phyloP scores from a whole-genome alignment of 2,113 vertebrate genomes.

The Equus quagga region DNA sequence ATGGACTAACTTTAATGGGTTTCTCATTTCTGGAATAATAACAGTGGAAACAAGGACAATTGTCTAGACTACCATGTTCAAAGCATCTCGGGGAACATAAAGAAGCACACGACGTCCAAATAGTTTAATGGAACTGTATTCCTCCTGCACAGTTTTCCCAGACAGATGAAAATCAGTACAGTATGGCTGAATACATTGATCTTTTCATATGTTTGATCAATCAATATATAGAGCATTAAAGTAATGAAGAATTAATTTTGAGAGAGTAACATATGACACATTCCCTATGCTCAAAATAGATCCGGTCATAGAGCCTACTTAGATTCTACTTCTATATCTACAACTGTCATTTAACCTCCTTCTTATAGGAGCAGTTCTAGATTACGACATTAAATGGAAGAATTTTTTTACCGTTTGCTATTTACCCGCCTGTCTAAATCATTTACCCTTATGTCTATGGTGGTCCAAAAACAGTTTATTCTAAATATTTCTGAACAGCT shows the following conservation, averaged over 20 bases:
- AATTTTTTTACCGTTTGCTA: not conserved
- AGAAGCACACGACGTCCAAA: not conserved
- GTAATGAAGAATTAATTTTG: not conserved
- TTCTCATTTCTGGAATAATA: not conserved
- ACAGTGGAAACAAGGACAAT: not conserved
- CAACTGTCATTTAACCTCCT: not conserved
- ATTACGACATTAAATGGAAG: not conserved
- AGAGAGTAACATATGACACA: not conserved
- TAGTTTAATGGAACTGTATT: not conserved
- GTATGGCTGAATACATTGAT: not conserved
- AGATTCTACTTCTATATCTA: not conserved
- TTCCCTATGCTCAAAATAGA: not conserved
- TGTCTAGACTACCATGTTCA: not conserved
- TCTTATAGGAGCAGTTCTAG: not conserved
- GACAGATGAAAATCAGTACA: not conserved
- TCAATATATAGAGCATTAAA: not conserved
- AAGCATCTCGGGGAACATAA: not conserved
- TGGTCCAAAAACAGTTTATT: constrained; percentile 23
- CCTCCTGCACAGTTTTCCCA: not conserved
- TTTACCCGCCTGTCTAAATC: not conserved
- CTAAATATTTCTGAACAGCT: not conserved
- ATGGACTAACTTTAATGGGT: not conserved
- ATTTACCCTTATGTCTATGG: not conserved
- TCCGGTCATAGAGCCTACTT: not conserved
- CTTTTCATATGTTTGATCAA: constrained; percentile 23